Conservation (phyloP, 2,888 invertebrate genomes). For the Pseudoips prasinana region DNA sequence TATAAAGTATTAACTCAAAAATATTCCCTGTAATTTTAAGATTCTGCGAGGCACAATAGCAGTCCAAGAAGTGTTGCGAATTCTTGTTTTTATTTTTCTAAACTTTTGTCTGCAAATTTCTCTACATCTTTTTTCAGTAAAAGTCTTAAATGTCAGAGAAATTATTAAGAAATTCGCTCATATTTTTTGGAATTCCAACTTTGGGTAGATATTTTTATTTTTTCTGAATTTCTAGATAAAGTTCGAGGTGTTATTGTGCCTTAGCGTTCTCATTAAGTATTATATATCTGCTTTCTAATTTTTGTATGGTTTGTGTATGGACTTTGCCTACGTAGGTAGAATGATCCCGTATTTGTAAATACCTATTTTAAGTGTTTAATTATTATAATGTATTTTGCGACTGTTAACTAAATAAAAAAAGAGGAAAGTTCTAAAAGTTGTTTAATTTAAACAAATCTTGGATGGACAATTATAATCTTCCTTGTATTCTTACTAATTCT, state of each 20-base stretch:
- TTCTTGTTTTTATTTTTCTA: slow-evolving; percentile 27
- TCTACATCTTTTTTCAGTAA: slow-evolving; percentile 56
- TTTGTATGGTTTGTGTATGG: slow-evolving; percentile 76
- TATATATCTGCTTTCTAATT: slow-evolving; percentile 66
- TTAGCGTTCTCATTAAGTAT: slow-evolving; percentile 45
- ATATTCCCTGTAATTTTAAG: slow-evolving; percentile 71
- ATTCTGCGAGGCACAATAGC: slow-evolving; percentile 43
- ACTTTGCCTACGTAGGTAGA: slow-evolving; percentile 79
- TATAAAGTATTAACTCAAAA: slow-evolving; percentile 69
- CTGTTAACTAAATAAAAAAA: slow-evolving; percentile 78
- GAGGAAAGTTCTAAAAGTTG: slow-evolving; percentile 50
- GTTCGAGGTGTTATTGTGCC: slow-evolving; percentile 34
- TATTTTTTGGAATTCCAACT: slow-evolving; percentile 30
- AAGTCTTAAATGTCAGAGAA: slow-evolving; percentile 51
- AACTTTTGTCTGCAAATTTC: slow-evolving; percentile 22
- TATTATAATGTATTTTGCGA: slow-evolving; percentile 72
- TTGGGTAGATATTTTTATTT: slow-evolving; percentile 34
- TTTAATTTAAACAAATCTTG: no score
- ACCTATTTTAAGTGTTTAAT: slow-evolving; percentile 74
- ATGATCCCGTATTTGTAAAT: slow-evolving; percentile 74
- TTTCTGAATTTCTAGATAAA: slow-evolving; percentile 36
- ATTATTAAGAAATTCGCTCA: slow-evolving; percentile 37
- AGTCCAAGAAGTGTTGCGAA: slow-evolving; percentile 34
- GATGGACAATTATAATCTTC: no score
- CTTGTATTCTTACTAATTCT: no score